Evolutionary conservation across 2,113 vertebrate genomes (phyloP).

Genomic region (Oreochromis spilurus): DNA sequence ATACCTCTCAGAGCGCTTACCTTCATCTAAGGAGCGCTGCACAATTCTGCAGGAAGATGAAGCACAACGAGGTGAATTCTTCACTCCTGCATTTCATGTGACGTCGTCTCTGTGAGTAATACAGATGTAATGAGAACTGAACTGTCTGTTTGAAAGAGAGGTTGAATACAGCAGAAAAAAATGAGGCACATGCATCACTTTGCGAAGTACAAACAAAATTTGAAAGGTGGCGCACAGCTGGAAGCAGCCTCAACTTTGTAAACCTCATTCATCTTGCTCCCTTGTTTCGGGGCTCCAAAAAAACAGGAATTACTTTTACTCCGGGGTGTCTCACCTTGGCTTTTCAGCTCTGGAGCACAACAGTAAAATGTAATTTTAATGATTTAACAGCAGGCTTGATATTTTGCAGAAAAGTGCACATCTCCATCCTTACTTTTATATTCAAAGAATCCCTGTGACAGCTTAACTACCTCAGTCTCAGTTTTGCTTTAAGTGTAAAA

Average conservation of each 20-base stretch:
- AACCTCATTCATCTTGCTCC: slow-evolving; percentile 10
- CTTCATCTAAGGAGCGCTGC: background rate
- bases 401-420: background rate
- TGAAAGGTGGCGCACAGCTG: background rate
- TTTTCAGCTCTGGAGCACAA: background rate
- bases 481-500: too few species aligned
- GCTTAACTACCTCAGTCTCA: background rate
- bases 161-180: background rate
- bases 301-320: background rate
- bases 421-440: background rate
- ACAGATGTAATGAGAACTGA: background rate
- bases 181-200: background rate
- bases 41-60: background rate
- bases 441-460: background rate
- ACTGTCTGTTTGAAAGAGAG: background rate
- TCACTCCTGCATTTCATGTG: background rate
- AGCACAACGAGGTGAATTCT: background rate
- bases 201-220: background rate
- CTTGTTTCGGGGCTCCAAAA: background rate
- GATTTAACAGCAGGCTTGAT: background rate
- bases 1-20: background rate
- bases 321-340: background rate
- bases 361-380: slow-evolving; percentile 32
- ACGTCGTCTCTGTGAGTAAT: background rate
- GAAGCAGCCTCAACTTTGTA: background rate